A percentile compares a stretch with the other conserved stretches of the same genome.
These are phyloP conservation scores for Plecotus auritus DNA, from an alignment of 2,113 vertebrate species.

Conservation along the genomic window DNA sequence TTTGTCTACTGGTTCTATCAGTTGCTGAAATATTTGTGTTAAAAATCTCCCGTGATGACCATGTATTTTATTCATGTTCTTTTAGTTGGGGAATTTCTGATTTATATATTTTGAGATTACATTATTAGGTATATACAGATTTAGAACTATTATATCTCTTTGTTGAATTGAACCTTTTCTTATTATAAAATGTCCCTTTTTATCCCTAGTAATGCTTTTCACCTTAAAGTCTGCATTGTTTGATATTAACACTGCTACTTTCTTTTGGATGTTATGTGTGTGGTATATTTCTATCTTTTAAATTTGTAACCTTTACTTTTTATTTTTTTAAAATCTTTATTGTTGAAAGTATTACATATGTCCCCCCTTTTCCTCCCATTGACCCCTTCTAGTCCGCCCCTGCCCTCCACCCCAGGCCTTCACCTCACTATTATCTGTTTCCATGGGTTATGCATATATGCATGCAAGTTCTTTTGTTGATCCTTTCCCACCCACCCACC, in stretches of 20 bases:
- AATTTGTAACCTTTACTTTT: background rate
- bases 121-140: background rate
- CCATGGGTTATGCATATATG: too few relatives aligned
- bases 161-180: background rate
- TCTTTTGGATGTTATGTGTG: background rate
- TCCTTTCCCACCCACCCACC: too few relatives aligned
- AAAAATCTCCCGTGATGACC: background rate
- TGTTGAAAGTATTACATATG: too few relatives aligned
- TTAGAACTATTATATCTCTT: background rate
- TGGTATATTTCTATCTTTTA: background rate
- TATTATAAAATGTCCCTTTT: background rate
- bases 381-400: too few relatives aligned
- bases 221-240: background rate
- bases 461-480: too few relatives aligned
- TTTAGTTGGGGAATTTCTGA: background rate
- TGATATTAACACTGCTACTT: background rate
- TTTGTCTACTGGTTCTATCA: background rate
- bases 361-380: too few relatives aligned
- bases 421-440: too few relatives aligned
- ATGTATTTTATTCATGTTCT: background rate
- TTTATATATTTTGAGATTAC: background rate
- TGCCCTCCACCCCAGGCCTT: too few relatives aligned
- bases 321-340: background rate
- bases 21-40: background rate
- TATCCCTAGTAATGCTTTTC: background rate